Conservation (phyloP, 2,797 vertebrate genomes). For the Petrocephalus schoutedeni region DNA sequence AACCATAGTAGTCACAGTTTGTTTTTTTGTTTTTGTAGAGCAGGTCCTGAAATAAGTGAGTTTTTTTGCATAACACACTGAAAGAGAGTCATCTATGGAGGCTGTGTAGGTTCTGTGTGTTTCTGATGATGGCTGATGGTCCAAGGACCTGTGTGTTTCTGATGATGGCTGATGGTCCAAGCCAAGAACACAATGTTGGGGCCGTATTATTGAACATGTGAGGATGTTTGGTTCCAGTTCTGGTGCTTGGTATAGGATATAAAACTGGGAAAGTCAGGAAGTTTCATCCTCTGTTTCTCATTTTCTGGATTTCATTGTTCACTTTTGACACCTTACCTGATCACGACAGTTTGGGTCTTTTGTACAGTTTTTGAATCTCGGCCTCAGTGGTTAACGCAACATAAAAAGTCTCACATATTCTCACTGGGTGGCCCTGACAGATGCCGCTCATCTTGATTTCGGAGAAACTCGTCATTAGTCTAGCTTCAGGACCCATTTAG, state of each 20-base stretch:
- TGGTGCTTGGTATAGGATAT: not conserved
- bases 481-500: not conserved
- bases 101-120: not conserved
- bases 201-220: not conserved
- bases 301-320: not conserved
- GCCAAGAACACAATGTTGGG: not conserved
- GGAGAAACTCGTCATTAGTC: not conserved
- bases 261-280: not conserved
- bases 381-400: not conserved
- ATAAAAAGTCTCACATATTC: not conserved
- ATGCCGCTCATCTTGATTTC: not conserved
- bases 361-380: not conserved
- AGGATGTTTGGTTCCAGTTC: not conserved
- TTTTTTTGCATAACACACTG: not conserved
- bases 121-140: too few relatives aligned
- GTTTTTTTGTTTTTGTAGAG: not conserved
- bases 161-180: not conserved
- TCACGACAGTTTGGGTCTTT: too few relatives aligned
- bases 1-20: not conserved
- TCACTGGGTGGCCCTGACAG: not conserved
- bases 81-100: not conserved
- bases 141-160: too few relatives aligned
- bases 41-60: not conserved
- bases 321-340: not conserved
- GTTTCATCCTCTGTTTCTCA: not conserved